A percentile compares a stretch with the other conserved stretches of the same genome.
Evolutionary conservation across 2,888 invertebrate species (phyloP).

Genomic region (Linyphia triangularis): DNA sequence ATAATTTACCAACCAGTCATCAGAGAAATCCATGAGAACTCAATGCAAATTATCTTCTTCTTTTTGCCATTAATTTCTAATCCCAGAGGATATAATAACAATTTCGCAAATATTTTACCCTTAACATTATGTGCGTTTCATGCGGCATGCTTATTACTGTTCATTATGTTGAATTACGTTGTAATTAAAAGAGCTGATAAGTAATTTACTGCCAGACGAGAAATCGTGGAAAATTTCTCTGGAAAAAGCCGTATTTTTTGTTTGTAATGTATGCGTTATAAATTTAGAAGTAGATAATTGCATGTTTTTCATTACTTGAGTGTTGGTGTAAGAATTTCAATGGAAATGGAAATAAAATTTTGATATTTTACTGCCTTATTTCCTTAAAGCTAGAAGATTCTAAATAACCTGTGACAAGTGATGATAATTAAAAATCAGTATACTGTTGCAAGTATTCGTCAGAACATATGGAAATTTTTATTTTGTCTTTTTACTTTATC

Average conservation of each 20-base stretch:
- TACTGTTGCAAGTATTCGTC: no score
- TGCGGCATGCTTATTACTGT: constrained; percentile 58
- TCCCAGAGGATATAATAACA: constrained; percentile 49
- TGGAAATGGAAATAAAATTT: neutral
- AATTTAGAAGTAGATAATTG: neutral
- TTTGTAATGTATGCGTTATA: neutral
- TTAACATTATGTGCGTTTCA: constrained; percentile 13
- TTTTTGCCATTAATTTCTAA: constrained; percentile 49
- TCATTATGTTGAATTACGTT: constrained; percentile 62
- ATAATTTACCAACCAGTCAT: constrained; percentile 43
- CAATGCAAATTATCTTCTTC: constrained; percentile 65
- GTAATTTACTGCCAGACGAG: constrained; percentile 58
- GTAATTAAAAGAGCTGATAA: constrained; percentile 62
- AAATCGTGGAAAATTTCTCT: constrained; percentile 18
- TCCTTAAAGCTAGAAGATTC: no score
- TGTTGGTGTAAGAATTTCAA: neutral
- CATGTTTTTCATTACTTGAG: neutral
- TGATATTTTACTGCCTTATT: neutral
- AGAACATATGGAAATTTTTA: no score
- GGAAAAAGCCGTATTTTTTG: constrained; percentile 23
- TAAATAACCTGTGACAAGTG: no score
- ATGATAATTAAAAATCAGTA: no score
- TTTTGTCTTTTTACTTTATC: no score
- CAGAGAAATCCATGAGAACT: constrained; percentile 54
- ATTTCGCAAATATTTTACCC: constrained; percentile 68